Evolutionary conservation across 2,797 vertebrate species (phyloP), one percentile per base, ranked within the genome.

Genomic region (Glyptemys insculpta): DNA sequence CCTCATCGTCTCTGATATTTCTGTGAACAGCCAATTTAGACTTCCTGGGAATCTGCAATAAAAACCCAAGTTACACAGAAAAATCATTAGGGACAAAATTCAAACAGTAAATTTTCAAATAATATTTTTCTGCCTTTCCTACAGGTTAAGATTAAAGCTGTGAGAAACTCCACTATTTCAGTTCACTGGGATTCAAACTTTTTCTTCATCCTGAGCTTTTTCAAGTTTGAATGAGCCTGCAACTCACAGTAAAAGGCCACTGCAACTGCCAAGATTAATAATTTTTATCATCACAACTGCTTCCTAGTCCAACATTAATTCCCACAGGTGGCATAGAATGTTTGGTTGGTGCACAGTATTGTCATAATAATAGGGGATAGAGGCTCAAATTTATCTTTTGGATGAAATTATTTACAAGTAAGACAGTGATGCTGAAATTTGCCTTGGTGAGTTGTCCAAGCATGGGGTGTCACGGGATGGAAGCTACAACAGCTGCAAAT

Each of bases 1-100:
- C 99, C 97, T 99, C 99, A 3, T 99, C 99, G 54, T 99, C 99
- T 97, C 99, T 98, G 96, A 99, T 98, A 90, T 99, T 99, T 96
- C 99, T 99, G 97, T 99, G 99, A 94, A 99, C 97, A 0, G 99
- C 96, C 97, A 99, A 95, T 97, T 99, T 99, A 34, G 99, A 99
- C 95, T 99, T 99, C 95, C 99, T 99, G 88, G 99, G 99, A 83
- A 99, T 98, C 99, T 99, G 98, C 25, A 97, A 98, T 90, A 88
- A 5, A 6, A 84, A 81, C 34, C 5, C 68, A 18, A 84, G 88
- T 95, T 94, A 95, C 37, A 90, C 86, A 93, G 16, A 82, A 65
- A 29, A 85, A 94, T 79, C 72, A 8, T 12, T 8, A 49, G 47
- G 41, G 41, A 47, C 27, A 78, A 78, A 78, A 25, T 49, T 27